These are phyloP conservation scores for Fopius arisanus DNA, from an alignment of 1,140 invertebrate species.

Conservation along the genomic window DNA sequence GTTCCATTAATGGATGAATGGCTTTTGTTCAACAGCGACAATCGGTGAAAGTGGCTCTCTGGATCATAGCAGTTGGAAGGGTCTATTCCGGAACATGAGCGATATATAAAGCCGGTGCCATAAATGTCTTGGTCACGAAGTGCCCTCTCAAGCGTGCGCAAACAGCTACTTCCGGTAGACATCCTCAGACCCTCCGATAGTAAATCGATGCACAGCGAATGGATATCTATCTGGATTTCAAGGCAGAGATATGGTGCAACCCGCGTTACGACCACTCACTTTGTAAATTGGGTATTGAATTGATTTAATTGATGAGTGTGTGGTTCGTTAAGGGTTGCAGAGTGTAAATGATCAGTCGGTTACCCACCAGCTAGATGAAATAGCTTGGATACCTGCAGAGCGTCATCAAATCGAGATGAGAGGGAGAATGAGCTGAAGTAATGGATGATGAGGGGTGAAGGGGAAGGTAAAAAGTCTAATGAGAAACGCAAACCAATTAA, in stretches of 20 bases:
- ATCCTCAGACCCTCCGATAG: background rate
- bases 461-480: conserved; percentile 33
- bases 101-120: conserved; percentile 4
- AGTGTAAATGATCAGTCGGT: background rate
- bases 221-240: background rate
- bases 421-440: background rate
- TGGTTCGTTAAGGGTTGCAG: conserved; percentile 32
- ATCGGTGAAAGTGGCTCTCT: conserved; percentile 18
- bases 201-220: background rate
- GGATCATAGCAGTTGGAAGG: background rate
- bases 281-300: conserved; percentile 26
- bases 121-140: conserved; percentile 1
- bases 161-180: conserved; percentile 7
- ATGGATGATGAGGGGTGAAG: background rate
- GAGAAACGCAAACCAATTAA: conserved; percentile 49
- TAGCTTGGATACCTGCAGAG: background rate
- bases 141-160: background rate
- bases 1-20: conserved; percentile 11
- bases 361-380: background rate
- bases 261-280: background rate
- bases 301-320: conserved; percentile 41
- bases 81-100: background rate
- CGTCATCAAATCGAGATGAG: background rate
- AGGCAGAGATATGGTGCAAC: background rate
- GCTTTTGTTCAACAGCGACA: conserved; percentile 16